Evolutionary conservation across 2,888 invertebrate genomes (phyloP).

Genomic region (Tetanocera ferruginea): DNA sequence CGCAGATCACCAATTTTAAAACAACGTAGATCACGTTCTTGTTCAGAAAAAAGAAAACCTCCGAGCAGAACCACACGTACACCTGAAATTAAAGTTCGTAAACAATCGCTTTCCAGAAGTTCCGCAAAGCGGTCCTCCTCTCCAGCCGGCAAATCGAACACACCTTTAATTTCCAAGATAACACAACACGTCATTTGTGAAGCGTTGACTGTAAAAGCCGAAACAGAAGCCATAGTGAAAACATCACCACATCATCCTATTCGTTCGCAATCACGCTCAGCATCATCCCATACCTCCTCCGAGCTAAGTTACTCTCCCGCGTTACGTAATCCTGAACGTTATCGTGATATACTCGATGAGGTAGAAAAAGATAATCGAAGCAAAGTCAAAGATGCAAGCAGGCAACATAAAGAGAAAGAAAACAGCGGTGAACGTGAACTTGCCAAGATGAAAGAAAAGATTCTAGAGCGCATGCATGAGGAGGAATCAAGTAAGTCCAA

Average conservation of each 20-base stretch:
- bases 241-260: neutral
- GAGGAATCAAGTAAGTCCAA: neutral
- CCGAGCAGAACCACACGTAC: neutral
- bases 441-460: neutral
- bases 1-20: slow-evolving; percentile 28
- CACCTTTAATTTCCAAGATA: slow-evolving; percentile 9
- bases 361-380: slow-evolving; percentile 71
- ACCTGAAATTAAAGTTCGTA: neutral
- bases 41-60: slow-evolving; percentile 5
- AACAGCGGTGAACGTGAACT: neutral
- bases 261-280: slow-evolving; percentile 41
- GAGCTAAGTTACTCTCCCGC: slow-evolving; percentile 80
- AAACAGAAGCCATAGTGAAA: neutral
- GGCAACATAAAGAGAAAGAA: slow-evolving; percentile 18
- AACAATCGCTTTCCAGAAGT: slow-evolving; percentile 20
- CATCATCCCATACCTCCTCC: slow-evolving; percentile 67
- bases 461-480: neutral
- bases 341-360: slow-evolving; percentile 75
- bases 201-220: neutral
- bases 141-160: slow-evolving; percentile 15
- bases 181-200: neutral
- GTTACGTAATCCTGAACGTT: slow-evolving; percentile 77
- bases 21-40: neutral
- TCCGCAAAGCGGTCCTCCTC: slow-evolving; percentile 1
- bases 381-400: neutral